A percentile compares a stretch with the other conserved stretches of the same genome.
Evolutionary conservation across 2,888 invertebrate species (phyloP).

Genomic region (Drosophila atripex): DNA sequence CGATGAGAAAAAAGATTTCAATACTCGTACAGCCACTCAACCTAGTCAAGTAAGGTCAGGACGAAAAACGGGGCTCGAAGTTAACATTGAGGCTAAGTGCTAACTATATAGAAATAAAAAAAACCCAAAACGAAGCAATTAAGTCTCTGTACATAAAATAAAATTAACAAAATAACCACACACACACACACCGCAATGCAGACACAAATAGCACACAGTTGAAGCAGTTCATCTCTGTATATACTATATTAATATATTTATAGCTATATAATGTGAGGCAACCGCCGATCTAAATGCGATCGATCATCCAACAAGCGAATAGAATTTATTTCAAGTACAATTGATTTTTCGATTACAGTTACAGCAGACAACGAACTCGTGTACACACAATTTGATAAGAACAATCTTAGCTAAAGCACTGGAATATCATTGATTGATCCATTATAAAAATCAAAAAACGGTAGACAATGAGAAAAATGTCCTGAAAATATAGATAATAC

Average conservation of each 20-base stretch:
- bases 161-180: constrained; percentile 24
- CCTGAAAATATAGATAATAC: constrained; percentile 13
- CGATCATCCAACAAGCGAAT: constrained; percentile 43
- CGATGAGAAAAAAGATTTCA: constrained; percentile 6
- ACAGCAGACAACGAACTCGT: constrained; percentile 70
- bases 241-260: constrained; percentile 29
- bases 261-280: constrained; percentile 15
- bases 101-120: constrained; percentile 52
- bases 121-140: constrained; percentile 22
- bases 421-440: not conserved
- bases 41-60: constrained; percentile 62
- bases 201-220: constrained; percentile 30
- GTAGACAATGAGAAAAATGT: constrained; percentile 13
- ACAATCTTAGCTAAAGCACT: constrained; percentile 33
- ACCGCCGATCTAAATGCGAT: constrained; percentile 23
- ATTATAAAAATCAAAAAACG: constrained; percentile 8
- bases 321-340: constrained; percentile 68
- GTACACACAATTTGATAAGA: constrained; percentile 31
- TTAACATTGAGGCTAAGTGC: constrained; percentile 82
- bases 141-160: constrained; percentile 41
- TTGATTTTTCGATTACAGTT: constrained; percentile 57
- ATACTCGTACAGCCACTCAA: constrained; percentile 19
- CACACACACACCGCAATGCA: constrained; percentile 33
- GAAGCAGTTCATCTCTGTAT: constrained; percentile 29
- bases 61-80: constrained; percentile 81